Base-by-base conservation (phyloP, 2,113 vertebrate species). In the Ptilonorhynchus violaceus region DNA sequence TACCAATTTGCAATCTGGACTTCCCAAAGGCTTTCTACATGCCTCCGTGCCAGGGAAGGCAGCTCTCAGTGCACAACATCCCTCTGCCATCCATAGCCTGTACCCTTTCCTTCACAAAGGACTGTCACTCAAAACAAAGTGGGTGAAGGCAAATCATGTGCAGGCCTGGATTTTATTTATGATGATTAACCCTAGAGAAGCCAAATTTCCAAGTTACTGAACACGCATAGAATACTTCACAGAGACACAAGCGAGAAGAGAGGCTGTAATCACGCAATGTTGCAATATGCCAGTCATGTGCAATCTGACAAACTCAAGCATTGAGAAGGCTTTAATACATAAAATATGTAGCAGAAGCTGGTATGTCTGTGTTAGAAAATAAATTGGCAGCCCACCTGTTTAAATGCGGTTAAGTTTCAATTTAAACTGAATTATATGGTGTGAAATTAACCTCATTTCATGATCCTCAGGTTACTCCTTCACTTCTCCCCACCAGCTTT, bases 391-490 rank as follows among this genome's bases (percentile, higher is more conserved):
- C 68, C 92, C 85, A 96, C 92, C 92, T 93, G 96, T 93, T 96
- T 97, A 97, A 96, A 97, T 79, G 75, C 6, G 55, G 80, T 97
- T 93, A 97, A 93, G 68, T 97, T 98, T 98, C 88, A 94, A 96
- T 96, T 97, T 64, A 94, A 96, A 95, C 89, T 97, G 96, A 97
- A 97, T 96, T 96, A 97, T 68, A 92, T 90, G 81, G 92, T 96
- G 96, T 97, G 83, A 97, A 98, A 97, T 97, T 80, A 96, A 91
- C 87, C 42, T 47, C 73, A 70, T 93, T 95, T 95, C 88, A 88
- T 28, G 37, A 88, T 70, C 88, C 72, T 93, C 27, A 83, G 95
- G 79, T 94, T 96, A 93, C 35, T 62, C 67, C 53, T 30, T 79
- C n/a, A 33, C 33, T 88, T 77, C 30, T 60, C 90, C 88, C 62